Conservation (phyloP, 2,113 vertebrate genomes). For the Sinocyclocheilus maitianheensis region DNA sequence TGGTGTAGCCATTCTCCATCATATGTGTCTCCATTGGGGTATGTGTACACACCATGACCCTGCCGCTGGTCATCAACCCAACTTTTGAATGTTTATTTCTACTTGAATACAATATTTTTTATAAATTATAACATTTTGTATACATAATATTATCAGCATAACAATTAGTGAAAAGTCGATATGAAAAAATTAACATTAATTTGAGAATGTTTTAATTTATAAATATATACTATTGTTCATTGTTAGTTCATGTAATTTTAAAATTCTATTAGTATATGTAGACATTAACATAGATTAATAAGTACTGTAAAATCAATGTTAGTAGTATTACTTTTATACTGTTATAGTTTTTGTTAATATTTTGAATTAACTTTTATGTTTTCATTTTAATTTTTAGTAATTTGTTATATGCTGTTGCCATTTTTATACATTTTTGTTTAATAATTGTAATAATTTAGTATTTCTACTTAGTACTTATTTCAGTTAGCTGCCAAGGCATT, state of each 20-base stretch:
- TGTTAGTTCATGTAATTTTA: background rate
- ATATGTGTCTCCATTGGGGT: slow-evolving; percentile 87
- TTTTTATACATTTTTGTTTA: background rate
- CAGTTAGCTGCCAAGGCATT: too few species aligned
- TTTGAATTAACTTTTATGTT: background rate
- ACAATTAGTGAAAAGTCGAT: slow-evolving; percentile 43
- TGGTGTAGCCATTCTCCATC: slow-evolving; percentile 86
- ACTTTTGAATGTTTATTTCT: slow-evolving; percentile 39
- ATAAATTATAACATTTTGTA: too few species aligned
- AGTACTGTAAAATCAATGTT: background rate
- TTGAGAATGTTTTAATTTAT: background rate
- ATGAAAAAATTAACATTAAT: background rate
- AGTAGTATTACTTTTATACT: background rate
- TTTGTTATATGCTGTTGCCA: too few species aligned
- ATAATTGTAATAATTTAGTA: background rate
- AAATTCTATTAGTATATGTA: too few species aligned
- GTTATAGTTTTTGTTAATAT: background rate
- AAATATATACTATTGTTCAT: background rate
- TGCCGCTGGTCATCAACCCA: slow-evolving; percentile 85
- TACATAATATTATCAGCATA: background rate
- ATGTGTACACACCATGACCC: slow-evolving; percentile 85
- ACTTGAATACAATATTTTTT: background rate
- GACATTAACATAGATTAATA: background rate
- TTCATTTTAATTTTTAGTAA: background rate
- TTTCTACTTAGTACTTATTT: background rate